These are phyloP conservation scores for Rhinolophus sinicus DNA, from an alignment of 2,113 vertebrate genomes.

Conservation along the genomic window DNA sequence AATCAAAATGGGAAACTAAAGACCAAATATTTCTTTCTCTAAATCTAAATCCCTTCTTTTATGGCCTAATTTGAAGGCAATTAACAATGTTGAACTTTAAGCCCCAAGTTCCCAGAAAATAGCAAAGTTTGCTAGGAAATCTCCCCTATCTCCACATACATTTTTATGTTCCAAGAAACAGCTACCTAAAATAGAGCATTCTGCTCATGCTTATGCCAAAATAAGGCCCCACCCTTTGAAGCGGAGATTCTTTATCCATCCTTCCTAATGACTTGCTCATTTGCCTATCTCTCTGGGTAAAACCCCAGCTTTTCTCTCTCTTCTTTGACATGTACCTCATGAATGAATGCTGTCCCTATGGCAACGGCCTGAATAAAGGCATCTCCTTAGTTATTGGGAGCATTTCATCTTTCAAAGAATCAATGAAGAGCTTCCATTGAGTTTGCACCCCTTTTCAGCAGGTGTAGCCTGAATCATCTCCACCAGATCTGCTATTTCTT, in stretches of 20 bases:
- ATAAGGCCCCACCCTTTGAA: not conserved
- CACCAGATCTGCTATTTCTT: not conserved
- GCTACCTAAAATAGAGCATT: not conserved
- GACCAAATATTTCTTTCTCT: not conserved
- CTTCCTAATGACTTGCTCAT: not conserved
- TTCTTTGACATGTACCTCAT: not conserved
- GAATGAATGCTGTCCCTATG: not conserved
- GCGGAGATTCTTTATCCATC: not conserved
- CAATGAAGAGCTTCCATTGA: not conserved
- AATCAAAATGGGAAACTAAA: slow-evolving; percentile 21
- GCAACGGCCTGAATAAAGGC: not conserved
- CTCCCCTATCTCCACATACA: not conserved
- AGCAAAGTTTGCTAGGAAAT: not conserved
- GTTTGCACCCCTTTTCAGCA: not conserved
- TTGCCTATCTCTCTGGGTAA: not conserved
- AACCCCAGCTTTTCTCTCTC: not conserved
- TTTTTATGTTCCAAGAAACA: not conserved
- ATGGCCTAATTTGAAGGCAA: not conserved
- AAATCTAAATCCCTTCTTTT: slow-evolving; percentile 17
- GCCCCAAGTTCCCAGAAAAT: not conserved
- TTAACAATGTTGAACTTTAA: not conserved
- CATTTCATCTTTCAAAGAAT: not conserved
- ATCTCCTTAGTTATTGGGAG: not conserved
- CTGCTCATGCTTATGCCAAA: not conserved
- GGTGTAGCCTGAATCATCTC: not conserved